Conservation (phyloP, 1,140 invertebrate genomes). For the Tetragonula clypearis region DNA sequence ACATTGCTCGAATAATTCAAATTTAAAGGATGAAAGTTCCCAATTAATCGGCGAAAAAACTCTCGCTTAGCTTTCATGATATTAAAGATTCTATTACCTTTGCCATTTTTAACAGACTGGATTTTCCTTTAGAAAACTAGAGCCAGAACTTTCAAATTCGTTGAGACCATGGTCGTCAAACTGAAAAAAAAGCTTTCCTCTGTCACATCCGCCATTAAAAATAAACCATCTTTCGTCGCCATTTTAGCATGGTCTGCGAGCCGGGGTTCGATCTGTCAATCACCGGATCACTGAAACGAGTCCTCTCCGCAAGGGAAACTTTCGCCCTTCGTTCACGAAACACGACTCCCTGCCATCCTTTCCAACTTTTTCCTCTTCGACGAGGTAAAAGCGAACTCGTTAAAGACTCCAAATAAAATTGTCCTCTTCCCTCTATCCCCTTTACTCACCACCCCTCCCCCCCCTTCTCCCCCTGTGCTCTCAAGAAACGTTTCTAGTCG, state of each 20-base stretch:
- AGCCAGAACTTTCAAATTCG: background rate
- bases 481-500: background rate
- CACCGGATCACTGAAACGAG: constrained; percentile 74
- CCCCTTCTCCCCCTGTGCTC: no score
- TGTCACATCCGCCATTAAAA: constrained; percentile 70
- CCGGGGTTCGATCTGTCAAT: constrained; percentile 76
- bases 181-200: background rate
- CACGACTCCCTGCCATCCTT: constrained; percentile 67
- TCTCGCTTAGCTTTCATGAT: no score
- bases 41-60: no score
- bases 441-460: no score
- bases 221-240: constrained; percentile 78
- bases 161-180: no score
- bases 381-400: constrained; percentile 71
- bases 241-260: constrained; percentile 68
- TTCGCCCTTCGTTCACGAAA: constrained; percentile 71
- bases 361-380: constrained; percentile 61
- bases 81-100: no score
- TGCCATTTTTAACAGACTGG: no score
- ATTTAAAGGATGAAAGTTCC: no score
- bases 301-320: constrained; percentile 60
- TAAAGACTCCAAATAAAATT: constrained; percentile 69
- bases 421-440: constrained; percentile 26
- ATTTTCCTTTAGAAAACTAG: no score
- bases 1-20: no score